Base-by-base conservation (phyloP, 2,888 invertebrate genomes). In the Cacoxenus indagator region DNA sequence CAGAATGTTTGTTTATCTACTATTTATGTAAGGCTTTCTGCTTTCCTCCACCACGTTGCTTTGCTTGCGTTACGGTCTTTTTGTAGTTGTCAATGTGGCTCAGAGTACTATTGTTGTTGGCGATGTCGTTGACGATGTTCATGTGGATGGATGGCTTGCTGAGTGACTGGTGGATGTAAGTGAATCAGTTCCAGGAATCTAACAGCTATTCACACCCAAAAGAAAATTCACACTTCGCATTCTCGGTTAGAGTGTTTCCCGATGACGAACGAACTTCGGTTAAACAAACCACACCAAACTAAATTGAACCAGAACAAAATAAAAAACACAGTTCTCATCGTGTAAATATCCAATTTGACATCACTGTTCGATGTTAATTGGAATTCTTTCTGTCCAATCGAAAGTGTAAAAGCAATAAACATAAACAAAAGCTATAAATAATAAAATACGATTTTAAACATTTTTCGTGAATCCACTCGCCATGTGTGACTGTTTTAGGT, bases 121-220 rank as follows among this genome's bases (percentile, higher is more conserved):
- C 27, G 69, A 27, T 51, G 64, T 69, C 62, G 68, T 51, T 57
- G 14, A 68, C 70, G 68, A 68, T 65, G 70, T 69, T 29, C 57
- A 14, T 57, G 4, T 17, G 11, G 17, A n/a, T n/a, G n/a, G 54
- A 17, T 45, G 37, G 9, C 24, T 8, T 59, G n/a, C 59, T n/a
- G 59, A 8, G 4, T 8, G 11, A 24, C 48, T 64, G 48, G 64
- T 64, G 48, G 64, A 64, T 62, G 75, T 73, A 62, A 75, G 79
- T 82, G 84, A 83, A 72, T 82, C 79, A 80, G 76, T 86, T 86
- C 86, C 83, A 80, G 83, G 86, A 86, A 86, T 86, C 86, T 86
- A 86, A 86, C 86, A 85, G 78, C 82, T 85, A 86, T 86, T 86
- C 86, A 86, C 87, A 86, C 86, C 84, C 85, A 85, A 76, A 84